These are phyloP conservation scores for Idaea aversata DNA, from an alignment of 2,888 invertebrate genomes.

Conservation along the genomic window DNA sequence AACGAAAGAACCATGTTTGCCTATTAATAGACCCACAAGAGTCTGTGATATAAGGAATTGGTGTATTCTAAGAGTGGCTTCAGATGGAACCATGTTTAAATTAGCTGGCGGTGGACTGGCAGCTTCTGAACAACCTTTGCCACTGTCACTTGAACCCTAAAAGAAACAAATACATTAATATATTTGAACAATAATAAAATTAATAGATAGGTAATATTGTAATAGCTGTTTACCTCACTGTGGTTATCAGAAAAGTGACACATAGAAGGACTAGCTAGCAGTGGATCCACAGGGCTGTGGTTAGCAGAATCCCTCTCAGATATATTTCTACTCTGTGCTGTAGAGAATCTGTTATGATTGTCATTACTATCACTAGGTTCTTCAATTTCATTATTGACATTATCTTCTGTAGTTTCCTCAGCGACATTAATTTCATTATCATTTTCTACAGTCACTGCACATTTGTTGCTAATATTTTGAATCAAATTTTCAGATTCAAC, in stretches of 20 bases:
- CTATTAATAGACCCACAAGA: constrained; percentile 93
- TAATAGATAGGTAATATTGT: constrained; percentile 9
- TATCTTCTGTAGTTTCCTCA: constrained; percentile 52
- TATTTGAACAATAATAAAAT: constrained; percentile 9
- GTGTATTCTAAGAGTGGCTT: constrained; percentile 78
- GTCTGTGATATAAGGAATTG: constrained; percentile 88
- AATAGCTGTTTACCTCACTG: constrained; percentile 76
- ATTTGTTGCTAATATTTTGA: constrained; percentile 47
- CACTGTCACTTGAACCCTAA: constrained; percentile 90
- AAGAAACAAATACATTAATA: constrained; percentile 25
- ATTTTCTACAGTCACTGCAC: constrained; percentile 44
- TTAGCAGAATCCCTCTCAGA: constrained; percentile 86
- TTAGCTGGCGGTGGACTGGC: constrained; percentile 85
- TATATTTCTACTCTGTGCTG: constrained; percentile 61
- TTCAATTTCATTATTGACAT: constrained; percentile 55
- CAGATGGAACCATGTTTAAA: constrained; percentile 72
- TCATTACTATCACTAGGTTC: constrained; percentile 60
- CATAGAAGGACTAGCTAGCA: constrained; percentile 84
- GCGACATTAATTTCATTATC: constrained; percentile 42
- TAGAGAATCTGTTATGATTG: constrained; percentile 59
- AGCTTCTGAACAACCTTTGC: constrained; percentile 88
- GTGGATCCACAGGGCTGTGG: constrained; percentile 87
- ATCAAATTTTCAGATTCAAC: constrained; percentile 40
- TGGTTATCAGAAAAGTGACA: constrained; percentile 86
- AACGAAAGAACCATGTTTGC: constrained; percentile 90